Conservation (phyloP, 2,888 invertebrate genomes). For the Nomada goodeniana region DNA sequence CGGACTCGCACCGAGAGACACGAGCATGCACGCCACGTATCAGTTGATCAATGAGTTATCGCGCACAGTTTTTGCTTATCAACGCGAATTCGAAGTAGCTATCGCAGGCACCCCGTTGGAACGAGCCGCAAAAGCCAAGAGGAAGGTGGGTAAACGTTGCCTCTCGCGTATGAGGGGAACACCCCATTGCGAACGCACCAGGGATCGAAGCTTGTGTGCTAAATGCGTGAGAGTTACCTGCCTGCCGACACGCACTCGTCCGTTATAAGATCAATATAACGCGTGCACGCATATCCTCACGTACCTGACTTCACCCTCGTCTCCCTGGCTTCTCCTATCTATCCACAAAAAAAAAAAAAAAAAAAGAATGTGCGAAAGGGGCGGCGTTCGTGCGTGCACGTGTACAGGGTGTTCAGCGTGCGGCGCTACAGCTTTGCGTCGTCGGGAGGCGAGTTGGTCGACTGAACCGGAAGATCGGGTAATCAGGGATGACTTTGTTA, state of each 20-base stretch:
- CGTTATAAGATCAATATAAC: conserved; percentile 78
- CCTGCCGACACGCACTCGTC: conserved; percentile 75
- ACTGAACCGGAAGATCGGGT: conserved; percentile 14
- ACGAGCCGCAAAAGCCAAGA: conserved; percentile 29
- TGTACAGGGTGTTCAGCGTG: conserved; percentile 48
- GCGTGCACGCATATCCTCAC: conserved; percentile 77
- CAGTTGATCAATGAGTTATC: conserved; percentile 57
- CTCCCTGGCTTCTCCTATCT: conserved; percentile 56
- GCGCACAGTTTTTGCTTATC: conserved; percentile 54
- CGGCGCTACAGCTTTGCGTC: conserved; percentile 11
- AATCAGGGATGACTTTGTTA: conserved; percentile 10
- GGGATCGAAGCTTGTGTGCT: conserved; percentile 47
- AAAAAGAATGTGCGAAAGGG: conserved; percentile 56
- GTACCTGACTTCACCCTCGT: conserved; percentile 62
- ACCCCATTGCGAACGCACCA: conserved; percentile 33
- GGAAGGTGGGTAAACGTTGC: conserved; percentile 51
- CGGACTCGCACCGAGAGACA: neutral
- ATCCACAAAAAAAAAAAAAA: conserved; percentile 61
- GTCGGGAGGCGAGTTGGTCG: neutral
- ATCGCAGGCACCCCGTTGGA: conserved; percentile 29
- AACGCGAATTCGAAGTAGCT: conserved; percentile 57
- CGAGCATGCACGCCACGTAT: conserved; percentile 37
- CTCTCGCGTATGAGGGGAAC: conserved; percentile 35
- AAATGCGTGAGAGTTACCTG: conserved; percentile 68
- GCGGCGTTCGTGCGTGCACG: conserved; percentile 50